Conservation (phyloP, 2,797 vertebrate genomes). For the Sebastiscus albofasciatus region DNA sequence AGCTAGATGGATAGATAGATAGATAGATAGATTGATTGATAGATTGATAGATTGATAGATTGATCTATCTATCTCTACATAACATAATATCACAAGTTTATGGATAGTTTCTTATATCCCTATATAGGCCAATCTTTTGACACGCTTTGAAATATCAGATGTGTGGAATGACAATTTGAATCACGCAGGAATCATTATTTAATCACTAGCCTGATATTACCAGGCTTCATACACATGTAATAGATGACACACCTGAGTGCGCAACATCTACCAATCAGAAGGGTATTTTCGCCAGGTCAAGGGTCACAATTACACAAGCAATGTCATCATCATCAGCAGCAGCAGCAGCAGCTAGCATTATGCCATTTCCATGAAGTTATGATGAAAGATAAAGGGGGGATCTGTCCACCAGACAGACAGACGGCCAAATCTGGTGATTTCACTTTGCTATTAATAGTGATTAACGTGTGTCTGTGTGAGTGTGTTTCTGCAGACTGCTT, state of each 20-base stretch:
- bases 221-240: not conserved
- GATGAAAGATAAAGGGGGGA: constrained; percentile 26
- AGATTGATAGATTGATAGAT: too few relatives aligned
- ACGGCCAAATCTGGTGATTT: constrained; percentile 60
- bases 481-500: constrained; percentile 47
- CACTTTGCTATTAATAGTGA: constrained; percentile 67
- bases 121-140: too few relatives aligned
- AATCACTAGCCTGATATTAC: not conserved
- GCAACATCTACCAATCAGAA: not conserved
- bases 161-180: not conserved
- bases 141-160: too few relatives aligned
- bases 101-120: too few relatives aligned
- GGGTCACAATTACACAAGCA: constrained; percentile 17
- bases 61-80: too few relatives aligned
- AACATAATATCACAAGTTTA: too few relatives aligned
- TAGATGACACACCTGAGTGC: not conserved
- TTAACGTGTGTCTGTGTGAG: constrained; percentile 11
- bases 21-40: too few relatives aligned
- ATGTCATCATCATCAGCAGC: not conserved
- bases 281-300: not conserved
- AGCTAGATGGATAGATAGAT: too few relatives aligned
- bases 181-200: not conserved
- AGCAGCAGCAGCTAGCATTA: not conserved
- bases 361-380: constrained; percentile 38
- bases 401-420: constrained; percentile 21